phyloP scores from a whole-genome alignment of 2,888 invertebrate genomes.

The Panopea generosa region DNA sequence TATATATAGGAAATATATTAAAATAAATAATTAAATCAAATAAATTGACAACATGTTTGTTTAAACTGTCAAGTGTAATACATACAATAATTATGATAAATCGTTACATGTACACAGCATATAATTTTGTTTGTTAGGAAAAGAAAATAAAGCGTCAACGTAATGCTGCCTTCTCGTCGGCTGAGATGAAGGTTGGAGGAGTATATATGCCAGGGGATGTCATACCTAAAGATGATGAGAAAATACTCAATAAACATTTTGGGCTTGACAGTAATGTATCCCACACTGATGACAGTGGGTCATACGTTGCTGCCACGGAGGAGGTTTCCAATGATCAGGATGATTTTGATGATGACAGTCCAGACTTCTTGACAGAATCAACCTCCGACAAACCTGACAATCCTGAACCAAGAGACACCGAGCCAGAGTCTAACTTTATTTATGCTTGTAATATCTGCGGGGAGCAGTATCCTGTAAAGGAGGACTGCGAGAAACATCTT shows the following conservation, averaged over 20 bases:
- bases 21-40: too few relatives aligned
- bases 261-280: constrained; percentile 18
- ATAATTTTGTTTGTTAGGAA: constrained; percentile 31
- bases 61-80: too few relatives aligned
- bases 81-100: too few relatives aligned
- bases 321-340: constrained; percentile 25
- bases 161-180: constrained; percentile 28
- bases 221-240: constrained; percentile 29
- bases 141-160: constrained; percentile 46
- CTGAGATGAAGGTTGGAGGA: constrained; percentile 53
- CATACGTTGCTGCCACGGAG: constrained; percentile 45
- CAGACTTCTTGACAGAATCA: constrained; percentile 12
- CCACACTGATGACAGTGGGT: constrained; percentile 13
- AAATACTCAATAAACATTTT: constrained; percentile 13
- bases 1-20: too few relatives aligned
- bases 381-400: constrained; percentile 1
- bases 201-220: constrained; percentile 60
- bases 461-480: constrained; percentile 55
- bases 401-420: constrained; percentile 22
- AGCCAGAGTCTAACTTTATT: constrained; percentile 47
- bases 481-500: constrained; percentile 61
- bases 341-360: too few relatives aligned
- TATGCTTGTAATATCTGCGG: constrained; percentile 67
- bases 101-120: too few relatives aligned
- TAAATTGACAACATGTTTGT: too few relatives aligned